A percentile compares a stretch with the other conserved stretches of the same genome.
Evolutionary conservation across 2,888 invertebrate species (phyloP).

Genomic region (Caenorhabditis imperialis): DNA sequence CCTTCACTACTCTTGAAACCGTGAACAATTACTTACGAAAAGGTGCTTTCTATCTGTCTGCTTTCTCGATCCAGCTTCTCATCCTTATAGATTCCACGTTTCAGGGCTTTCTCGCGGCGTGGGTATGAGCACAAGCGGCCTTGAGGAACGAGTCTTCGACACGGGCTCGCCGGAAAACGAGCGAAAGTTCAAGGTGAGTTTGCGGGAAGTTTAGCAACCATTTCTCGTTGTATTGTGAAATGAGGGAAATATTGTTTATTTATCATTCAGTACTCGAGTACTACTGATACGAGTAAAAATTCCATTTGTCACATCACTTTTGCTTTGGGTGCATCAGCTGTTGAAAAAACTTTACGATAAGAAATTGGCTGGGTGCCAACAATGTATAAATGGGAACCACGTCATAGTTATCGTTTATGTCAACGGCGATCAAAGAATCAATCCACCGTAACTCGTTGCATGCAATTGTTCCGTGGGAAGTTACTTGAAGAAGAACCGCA

Average conservation of each 20-base stretch:
- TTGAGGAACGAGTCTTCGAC: slow-evolving; percentile 4
- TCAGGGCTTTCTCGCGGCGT: slow-evolving; percentile 22
- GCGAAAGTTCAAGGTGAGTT: slow-evolving; percentile 29
- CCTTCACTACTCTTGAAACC: slow-evolving; percentile 33
- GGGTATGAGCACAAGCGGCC: slow-evolving; percentile 20
- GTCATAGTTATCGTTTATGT: too few relatives aligned
- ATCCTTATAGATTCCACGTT: too few relatives aligned
- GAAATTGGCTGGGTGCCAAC: too few relatives aligned
- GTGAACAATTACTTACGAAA: slow-evolving; percentile 28
- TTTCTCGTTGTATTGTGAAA: neutral
- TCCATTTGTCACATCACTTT: neutral
- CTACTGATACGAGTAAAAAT: too few relatives aligned
- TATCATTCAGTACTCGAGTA: too few relatives aligned
- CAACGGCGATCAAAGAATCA: too few relatives aligned
- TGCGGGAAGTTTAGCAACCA: neutral
- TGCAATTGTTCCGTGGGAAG: too few relatives aligned
- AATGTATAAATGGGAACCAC: too few relatives aligned
- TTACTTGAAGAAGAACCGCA: too few relatives aligned
- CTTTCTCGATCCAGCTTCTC: neutral
- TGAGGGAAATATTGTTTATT: too few relatives aligned
- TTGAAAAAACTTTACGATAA: too few relatives aligned
- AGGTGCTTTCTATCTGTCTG: slow-evolving; percentile 15
- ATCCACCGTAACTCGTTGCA: too few relatives aligned
- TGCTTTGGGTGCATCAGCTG: neutral
- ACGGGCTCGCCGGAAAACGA: slow-evolving; percentile 38